These are phyloP conservation scores for Platycheirus albimanus DNA, from an alignment of 2,888 invertebrate genomes.

Conservation along the genomic window DNA sequence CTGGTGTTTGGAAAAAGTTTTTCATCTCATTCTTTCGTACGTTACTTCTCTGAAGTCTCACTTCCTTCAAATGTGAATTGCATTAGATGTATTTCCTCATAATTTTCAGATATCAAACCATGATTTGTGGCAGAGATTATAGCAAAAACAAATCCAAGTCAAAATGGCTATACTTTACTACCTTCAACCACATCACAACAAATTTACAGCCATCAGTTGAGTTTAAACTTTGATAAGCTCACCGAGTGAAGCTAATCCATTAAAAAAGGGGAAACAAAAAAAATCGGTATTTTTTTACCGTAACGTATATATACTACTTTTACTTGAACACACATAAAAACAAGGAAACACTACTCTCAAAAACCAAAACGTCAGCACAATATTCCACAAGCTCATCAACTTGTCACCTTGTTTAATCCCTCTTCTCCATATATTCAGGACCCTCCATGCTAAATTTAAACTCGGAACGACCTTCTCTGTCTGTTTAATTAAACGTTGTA, in stretches of 20 bases:
- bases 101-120: too few species aligned
- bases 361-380: constrained; percentile 61
- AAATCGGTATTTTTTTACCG: neutral
- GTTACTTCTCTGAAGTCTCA: too few species aligned
- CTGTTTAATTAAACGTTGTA: constrained; percentile 73
- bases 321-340: constrained; percentile 9
- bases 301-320: too few species aligned
- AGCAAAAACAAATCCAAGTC: constrained; percentile 5
- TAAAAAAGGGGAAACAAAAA: too few species aligned
- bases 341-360: constrained; percentile 22
- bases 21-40: too few species aligned
- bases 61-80: too few species aligned
- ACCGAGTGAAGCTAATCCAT: neutral
- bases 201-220: constrained; percentile 14
- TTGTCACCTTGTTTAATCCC: constrained; percentile 67
- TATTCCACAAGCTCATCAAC: constrained; percentile 69
- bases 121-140: neutral
- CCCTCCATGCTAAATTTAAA: constrained; percentile 59
- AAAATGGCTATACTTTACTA: neutral
- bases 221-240: constrained; percentile 16
- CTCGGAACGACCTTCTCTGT: constrained; percentile 65
- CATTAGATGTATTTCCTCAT: too few species aligned
- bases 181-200: constrained; percentile 22
- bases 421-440: neutral
- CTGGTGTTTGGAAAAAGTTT: too few species aligned